These are phyloP conservation scores for Acanthisitta chloris DNA, from an alignment of 2,113 vertebrate genomes.

Conservation along the genomic window DNA sequence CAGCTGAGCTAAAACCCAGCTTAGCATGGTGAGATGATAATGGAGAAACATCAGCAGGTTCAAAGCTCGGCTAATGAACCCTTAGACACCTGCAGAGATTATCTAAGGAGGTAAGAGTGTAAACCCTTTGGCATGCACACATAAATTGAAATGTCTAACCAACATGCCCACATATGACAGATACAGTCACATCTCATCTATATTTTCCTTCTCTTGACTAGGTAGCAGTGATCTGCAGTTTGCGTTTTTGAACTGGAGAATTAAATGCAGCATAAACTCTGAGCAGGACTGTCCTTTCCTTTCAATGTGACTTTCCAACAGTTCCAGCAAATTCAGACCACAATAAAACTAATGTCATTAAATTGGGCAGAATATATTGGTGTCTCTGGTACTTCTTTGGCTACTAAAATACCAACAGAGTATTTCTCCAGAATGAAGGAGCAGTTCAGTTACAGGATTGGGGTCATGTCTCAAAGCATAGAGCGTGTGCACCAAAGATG, in stretches of 20 bases:
- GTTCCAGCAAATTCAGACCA: not conserved
- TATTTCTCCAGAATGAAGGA: not conserved
- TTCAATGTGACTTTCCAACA: not conserved
- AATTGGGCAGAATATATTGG: not conserved
- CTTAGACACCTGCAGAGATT: not conserved
- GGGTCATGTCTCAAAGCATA: not conserved
- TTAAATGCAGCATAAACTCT: fast-evolving
- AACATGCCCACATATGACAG: not conserved
- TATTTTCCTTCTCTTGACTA: not conserved
- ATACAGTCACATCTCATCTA: not conserved
- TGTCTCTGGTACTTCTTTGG: not conserved
- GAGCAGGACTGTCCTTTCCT: not conserved
- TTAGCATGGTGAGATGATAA: not conserved
- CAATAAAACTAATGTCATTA: not conserved
- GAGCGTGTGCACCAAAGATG: not conserved
- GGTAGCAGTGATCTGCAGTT: not conserved
- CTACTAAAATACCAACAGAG: not conserved
- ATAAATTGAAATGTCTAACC: not conserved
- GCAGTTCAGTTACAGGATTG: not conserved
- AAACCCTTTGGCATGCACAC: not conserved
- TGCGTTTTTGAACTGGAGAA: not conserved
- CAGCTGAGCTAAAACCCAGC: not conserved
- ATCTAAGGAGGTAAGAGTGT: not conserved
- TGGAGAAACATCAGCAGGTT: not conserved
- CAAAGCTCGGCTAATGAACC: not conserved